Evolutionary conservation across 2,113 vertebrate species (phyloP), one percentile per base, ranked within the genome.

Genomic region (Hippopotamus amphibius): DNA sequence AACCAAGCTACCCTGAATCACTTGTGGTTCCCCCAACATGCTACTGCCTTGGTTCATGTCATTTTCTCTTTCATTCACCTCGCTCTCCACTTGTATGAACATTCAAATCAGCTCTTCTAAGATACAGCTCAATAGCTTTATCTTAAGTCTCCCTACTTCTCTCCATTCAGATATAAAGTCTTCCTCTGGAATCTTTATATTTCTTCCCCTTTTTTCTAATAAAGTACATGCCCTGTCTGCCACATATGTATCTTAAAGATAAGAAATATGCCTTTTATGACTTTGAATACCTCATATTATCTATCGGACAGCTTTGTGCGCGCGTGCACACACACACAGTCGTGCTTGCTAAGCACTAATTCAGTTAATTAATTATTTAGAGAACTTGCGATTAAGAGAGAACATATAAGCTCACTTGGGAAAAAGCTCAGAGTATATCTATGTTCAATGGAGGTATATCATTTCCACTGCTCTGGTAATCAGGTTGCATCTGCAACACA

Each of bases 371-470:
- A 79, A 77, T 61, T 92, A 55, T 21, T 21, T n/a, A 79, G 10
- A 76, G 71, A 93, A 92, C 11, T 68, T 61, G 26, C 4, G 26
- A 93, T 92, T 88, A 93, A 55, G 22, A 57, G 24, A 94, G 72
- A 86, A 68, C 13, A 61, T 5, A 7, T 9, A 48, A 65, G 3
- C 30, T 84, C 63, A 61, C 24, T 80, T 87, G n/a, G 19, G 28
- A 61, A 88, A 84, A 80, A n/a, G 53, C 69, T 95, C n/a, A 74
- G 28, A 88, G 19, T 74, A 8, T 30, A 82, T 57, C 19, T 80
- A 14, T 37, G 24, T 91, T 88, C 87, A 96, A 50, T 77, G 6
- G 12, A 15, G 15, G 4, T 33, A 5, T n/a, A 37, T n/a, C 21
- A 63, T 88, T 80, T 84, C 77, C 71, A 71, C 7, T 59, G 12